Evolutionary conservation across 2,113 vertebrate genomes (phyloP).

Genomic region (Anarhynchus alexandrinus): DNA sequence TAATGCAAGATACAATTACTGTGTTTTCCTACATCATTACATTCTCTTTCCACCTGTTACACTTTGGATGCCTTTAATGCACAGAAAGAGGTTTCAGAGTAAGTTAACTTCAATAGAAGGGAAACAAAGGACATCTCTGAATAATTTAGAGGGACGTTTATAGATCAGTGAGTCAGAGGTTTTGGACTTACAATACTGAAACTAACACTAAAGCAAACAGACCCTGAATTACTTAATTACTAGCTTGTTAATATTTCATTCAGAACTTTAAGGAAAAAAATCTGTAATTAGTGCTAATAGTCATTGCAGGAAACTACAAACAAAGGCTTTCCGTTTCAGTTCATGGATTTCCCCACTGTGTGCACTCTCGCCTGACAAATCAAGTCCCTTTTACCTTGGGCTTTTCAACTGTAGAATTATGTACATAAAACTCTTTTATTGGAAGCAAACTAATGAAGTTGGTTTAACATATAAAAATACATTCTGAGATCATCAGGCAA

Average conservation of each 20-base stretch:
- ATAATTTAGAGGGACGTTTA: slow-evolving; percentile 5
- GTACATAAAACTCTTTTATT: not conserved
- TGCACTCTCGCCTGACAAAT: not conserved
- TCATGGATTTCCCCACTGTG: not conserved
- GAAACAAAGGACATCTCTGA: not conserved
- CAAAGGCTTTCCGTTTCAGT: not conserved
- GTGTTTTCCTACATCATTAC: not conserved
- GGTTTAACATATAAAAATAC: not conserved
- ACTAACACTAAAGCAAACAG: slow-evolving; percentile 14
- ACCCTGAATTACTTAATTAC: slow-evolving; percentile 35
- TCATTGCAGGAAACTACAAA: not conserved
- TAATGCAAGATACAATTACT: not conserved
- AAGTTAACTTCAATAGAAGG: not conserved
- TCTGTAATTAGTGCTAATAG: not conserved
- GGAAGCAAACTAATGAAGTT: not conserved
- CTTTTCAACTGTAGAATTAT: not conserved
- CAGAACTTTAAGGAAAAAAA: not conserved
- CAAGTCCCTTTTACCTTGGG: not conserved
- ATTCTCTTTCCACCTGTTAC: not conserved
- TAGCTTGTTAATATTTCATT: slow-evolving; percentile 50
- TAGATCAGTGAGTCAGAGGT: not conserved
- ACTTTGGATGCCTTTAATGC: not conserved
- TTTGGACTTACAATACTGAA: not conserved
- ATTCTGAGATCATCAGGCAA: not conserved
- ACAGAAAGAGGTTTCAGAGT: not conserved